phyloP scores from a whole-genome alignment of 2,113 vertebrate genomes.

The Ancistrus triradiatus region DNA sequence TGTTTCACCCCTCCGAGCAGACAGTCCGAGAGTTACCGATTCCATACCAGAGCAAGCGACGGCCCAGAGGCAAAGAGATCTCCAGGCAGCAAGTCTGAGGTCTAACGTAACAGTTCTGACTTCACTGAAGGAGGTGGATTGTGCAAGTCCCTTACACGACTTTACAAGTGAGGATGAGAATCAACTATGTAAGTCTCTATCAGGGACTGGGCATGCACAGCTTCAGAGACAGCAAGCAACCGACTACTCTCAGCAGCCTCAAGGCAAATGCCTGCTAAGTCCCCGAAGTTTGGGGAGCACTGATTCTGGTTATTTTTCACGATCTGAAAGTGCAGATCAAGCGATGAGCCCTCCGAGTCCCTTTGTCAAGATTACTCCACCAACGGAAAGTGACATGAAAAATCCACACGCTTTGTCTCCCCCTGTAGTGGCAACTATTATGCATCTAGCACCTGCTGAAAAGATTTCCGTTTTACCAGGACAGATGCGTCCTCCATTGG shows the following conservation, averaged over 20 bases:
- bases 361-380: constrained; percentile 77
- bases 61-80: constrained; percentile 77
- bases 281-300: constrained; percentile 95
- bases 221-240: constrained; percentile 95
- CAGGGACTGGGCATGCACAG: constrained; percentile 77
- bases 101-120: constrained; percentile 65
- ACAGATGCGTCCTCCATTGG: constrained; percentile 86
- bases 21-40: constrained; percentile 79
- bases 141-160: constrained; percentile 67
- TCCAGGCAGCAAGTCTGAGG: constrained; percentile 62
- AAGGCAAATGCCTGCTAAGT: constrained; percentile 86
- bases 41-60: constrained; percentile 72
- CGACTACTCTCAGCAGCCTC: constrained; percentile 87
- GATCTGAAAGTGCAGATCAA: constrained; percentile 94
- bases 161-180: constrained; percentile 71
- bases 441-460: constrained; percentile 70
- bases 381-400: constrained; percentile 79
- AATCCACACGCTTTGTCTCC: constrained; percentile 52
- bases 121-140: constrained; percentile 75
- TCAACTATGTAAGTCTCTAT: constrained; percentile 68
- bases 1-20: constrained; percentile 78
- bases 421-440: constrained; percentile 66
- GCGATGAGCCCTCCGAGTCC: constrained; percentile 88
- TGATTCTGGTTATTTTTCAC: constrained; percentile 96
- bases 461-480: constrained; percentile 66